Percentiles rank a stretch among this genome's conserved stretches.
Evolutionary conservation across 2,113 vertebrate species (phyloP).

Genomic region (Crotalus tigris): DNA sequence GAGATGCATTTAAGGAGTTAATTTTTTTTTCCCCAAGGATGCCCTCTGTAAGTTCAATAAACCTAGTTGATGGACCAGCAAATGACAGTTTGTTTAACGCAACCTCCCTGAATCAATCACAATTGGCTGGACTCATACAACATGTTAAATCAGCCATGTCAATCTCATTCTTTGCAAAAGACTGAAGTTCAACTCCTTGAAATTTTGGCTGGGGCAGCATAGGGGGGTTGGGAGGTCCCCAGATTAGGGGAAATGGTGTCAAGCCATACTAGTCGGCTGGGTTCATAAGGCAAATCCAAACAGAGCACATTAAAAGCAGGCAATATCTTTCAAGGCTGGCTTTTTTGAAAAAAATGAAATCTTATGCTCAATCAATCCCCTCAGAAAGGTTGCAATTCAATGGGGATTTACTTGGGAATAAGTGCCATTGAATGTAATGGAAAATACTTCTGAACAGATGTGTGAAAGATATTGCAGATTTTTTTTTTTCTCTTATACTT

Average conservation of each 20-base stretch:
- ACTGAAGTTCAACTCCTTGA: not conserved
- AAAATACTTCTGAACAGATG: not conserved
- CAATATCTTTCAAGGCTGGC: not conserved
- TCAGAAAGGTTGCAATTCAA: not conserved
- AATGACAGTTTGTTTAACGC: not conserved
- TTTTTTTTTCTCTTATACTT: not conserved
- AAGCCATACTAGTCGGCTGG: not conserved
- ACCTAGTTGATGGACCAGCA: not conserved
- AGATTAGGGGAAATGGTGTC: not conserved
- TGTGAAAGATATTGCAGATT: not conserved
- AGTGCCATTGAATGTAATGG: not conserved
- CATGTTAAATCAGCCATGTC: not conserved
- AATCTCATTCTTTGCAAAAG: not conserved
- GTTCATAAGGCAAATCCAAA: not conserved
- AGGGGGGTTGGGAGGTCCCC: not conserved
- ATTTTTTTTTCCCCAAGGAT: not conserved
- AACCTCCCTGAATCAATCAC: not conserved
- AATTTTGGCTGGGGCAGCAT: not conserved
- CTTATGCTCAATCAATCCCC: not conserved
- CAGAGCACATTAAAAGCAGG: not conserved
- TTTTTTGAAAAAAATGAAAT: not conserved
- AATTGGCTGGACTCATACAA: not conserved
- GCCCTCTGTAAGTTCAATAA: not conserved
- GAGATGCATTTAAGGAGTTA: not conserved
- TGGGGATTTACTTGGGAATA: not conserved